Evolutionary conservation across 2,888 invertebrate genomes (phyloP).

Genomic region (Polyommatus iphigenia): DNA sequence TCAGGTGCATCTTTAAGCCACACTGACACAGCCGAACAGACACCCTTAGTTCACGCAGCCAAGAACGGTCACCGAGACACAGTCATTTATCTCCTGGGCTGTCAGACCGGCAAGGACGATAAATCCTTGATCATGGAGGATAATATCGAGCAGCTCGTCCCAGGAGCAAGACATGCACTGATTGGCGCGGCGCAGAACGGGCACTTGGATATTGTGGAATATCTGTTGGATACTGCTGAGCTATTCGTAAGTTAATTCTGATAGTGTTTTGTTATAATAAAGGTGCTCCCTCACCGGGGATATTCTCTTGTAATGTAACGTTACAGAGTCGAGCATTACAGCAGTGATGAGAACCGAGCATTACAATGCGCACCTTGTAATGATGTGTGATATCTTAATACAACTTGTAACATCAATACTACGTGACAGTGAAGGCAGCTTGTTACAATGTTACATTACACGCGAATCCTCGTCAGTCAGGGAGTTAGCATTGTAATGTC

Average conservation of each 20-base stretch:
- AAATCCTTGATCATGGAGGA: constrained; percentile 82
- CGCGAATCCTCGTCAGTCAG: too few relatives aligned
- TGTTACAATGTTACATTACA: too few relatives aligned
- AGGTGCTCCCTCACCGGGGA: too few relatives aligned
- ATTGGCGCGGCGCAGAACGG: constrained; percentile 94
- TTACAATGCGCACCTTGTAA: too few relatives aligned
- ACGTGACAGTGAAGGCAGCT: too few relatives aligned
- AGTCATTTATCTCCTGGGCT: constrained; percentile 92
- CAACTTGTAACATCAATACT: too few relatives aligned
- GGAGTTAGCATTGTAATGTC: too few relatives aligned
- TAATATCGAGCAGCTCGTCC: constrained; percentile 84
- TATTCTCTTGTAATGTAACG: too few relatives aligned
- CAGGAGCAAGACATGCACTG: constrained; percentile 92
- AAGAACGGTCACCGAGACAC: constrained; percentile 92
- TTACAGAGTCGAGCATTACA: too few relatives aligned
- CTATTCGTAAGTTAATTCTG: constrained; percentile 77
- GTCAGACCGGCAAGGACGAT: constrained; percentile 81
- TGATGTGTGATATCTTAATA: too few relatives aligned
- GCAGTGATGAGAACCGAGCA: too few relatives aligned
- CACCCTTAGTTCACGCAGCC: constrained; percentile 94
- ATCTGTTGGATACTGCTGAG: constrained; percentile 91
- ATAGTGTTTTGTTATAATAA: too few relatives aligned
- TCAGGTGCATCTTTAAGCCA: constrained; percentile 86
- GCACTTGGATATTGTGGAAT: constrained; percentile 93
- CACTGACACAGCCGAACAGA: constrained; percentile 89